Evolutionary conservation across 2,113 vertebrate species (phyloP).

Genomic region (human (Homo sapiens)): DNA sequence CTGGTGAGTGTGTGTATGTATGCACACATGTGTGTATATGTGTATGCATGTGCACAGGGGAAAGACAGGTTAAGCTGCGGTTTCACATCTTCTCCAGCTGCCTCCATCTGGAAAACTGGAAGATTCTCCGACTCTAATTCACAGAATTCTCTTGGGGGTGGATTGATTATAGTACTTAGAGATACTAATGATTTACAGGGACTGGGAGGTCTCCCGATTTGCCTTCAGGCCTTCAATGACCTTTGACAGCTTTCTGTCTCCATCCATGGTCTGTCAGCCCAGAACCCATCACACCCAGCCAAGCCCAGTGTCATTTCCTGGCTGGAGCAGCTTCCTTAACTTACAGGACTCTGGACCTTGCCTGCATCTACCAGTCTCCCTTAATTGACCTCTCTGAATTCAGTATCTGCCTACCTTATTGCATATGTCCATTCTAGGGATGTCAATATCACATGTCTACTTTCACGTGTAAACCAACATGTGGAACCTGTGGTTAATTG

Average conservation of each 20-base stretch:
- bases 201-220: background rate
- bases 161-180: background rate
- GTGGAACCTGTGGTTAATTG: background rate
- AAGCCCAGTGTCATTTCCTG: rapidly evolving
- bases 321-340: too few relatives aligned
- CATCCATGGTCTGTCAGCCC: background rate
- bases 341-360: background rate
- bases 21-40: background rate
- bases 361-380: background rate
- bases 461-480: background rate
- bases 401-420: background rate
- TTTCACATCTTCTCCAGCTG: background rate
- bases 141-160: background rate
- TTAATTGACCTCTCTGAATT: background rate
- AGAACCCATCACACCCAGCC: rapidly evolving
- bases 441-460: background rate
- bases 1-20: background rate
- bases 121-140: background rate
- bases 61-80: background rate
- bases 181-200: background rate
- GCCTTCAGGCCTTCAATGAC: background rate
- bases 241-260: background rate
- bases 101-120: background rate
- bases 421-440: background rate
- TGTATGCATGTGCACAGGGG: rapidly evolving